phyloP scores from a whole-genome alignment of 2,888 invertebrate species.

The Agrochola lota region DNA sequence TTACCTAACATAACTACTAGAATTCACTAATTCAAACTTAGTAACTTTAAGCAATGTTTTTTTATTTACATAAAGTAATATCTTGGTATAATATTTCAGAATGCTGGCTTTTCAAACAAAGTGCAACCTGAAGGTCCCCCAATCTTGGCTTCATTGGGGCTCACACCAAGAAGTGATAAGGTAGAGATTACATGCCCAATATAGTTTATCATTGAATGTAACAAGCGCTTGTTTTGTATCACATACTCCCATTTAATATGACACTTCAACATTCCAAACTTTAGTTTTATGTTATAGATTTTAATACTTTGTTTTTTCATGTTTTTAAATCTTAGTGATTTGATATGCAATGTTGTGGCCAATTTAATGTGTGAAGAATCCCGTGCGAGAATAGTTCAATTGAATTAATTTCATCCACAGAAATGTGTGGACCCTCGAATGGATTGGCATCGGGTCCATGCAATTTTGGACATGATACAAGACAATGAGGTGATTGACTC shows the following conservation, averaged over 20 bases:
- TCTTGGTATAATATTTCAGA: constrained; percentile 77
- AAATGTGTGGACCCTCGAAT: constrained; percentile 88
- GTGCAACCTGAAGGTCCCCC: constrained; percentile 88
- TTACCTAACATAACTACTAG: neutral
- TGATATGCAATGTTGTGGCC: constrained; percentile 34
- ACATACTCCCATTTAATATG: constrained; percentile 70
- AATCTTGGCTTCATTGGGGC: constrained; percentile 88
- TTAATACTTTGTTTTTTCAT: constrained; percentile 5
- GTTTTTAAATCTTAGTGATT: constrained; percentile 24
- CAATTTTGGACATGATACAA: constrained; percentile 87
- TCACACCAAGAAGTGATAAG: constrained; percentile 90
- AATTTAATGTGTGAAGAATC: constrained; percentile 50
- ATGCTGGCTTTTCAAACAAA: constrained; percentile 78
- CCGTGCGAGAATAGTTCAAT: constrained; percentile 84
- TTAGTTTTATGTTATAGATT: constrained; percentile 20
- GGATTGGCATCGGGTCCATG: constrained; percentile 89
- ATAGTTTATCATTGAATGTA: constrained; percentile 63
- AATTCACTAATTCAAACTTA: neutral
- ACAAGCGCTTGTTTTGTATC: constrained; percentile 57
- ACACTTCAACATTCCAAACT: constrained; percentile 66
- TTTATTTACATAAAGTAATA: neutral
- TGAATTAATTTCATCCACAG: constrained; percentile 88
- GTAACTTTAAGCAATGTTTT: neutral
- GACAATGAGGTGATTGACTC: constrained; percentile 86
- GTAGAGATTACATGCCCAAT: constrained; percentile 79